Conservation (phyloP, 2,113 vertebrate genomes). For the Barbus barbus region DNA sequence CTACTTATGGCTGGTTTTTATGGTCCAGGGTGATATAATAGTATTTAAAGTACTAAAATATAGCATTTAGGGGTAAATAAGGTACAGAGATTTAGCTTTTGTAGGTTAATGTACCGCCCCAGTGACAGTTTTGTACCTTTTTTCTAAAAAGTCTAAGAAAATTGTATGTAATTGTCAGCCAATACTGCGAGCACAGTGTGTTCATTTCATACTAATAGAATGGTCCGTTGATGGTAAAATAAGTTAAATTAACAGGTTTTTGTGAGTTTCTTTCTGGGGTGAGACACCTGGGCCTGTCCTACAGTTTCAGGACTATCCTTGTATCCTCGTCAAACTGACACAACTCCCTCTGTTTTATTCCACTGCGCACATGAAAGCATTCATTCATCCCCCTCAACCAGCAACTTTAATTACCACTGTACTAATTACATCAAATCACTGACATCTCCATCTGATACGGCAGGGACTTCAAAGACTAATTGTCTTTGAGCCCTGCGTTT, state of each 20-base stretch:
- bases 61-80: too few relatives aligned
- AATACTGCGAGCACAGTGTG: too few relatives aligned
- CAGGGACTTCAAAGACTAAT: conserved; percentile 78
- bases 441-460: conserved; percentile 82
- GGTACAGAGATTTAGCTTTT: too few relatives aligned
- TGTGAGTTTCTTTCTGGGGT: neutral
- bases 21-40: too few relatives aligned
- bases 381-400: conserved; percentile 81
- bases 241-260: neutral
- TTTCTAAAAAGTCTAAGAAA: too few relatives aligned
- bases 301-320: neutral
- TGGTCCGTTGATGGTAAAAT: too few relatives aligned
- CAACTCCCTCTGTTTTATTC: conserved; percentile 3
- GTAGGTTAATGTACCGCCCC: too few relatives aligned
- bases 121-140: too few relatives aligned
- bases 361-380: conserved; percentile 83
- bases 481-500: conserved; percentile 60
- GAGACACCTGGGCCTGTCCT: neutral
- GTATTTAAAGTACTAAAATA: too few relatives aligned
- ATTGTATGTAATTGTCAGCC: too few relatives aligned
- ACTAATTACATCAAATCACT: conserved; percentile 87
- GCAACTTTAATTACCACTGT: conserved; percentile 84
- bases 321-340: neutral
- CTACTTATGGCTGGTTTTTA: too few relatives aligned
- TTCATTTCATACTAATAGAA: too few relatives aligned